Percentiles rank a stretch among this genome's conserved stretches.
These are phyloP conservation scores for Strix uralensis DNA, from an alignment of 2,113 vertebrate genomes.

Conservation along the genomic window DNA sequence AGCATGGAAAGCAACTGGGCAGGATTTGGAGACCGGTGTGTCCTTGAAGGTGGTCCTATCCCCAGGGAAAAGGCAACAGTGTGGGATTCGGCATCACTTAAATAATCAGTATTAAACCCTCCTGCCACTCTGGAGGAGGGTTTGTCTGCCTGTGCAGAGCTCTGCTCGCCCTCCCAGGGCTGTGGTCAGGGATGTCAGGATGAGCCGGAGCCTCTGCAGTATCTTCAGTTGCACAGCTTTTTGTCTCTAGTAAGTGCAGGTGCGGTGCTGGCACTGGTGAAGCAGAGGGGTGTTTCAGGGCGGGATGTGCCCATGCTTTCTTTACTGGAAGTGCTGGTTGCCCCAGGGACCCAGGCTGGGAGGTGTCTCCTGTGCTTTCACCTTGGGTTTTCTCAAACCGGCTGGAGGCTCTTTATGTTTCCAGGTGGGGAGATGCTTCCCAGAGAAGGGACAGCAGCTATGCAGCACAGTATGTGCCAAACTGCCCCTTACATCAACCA, in stretches of 20 bases:
- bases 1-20: neutral
- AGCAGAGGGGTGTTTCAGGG: neutral
- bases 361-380: neutral
- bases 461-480: fast-evolving
- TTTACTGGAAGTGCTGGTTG: neutral
- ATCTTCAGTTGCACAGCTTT: neutral
- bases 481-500: neutral
- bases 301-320: neutral
- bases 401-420: neutral
- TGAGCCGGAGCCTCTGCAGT: neutral
- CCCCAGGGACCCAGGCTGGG: neutral
- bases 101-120: neutral
- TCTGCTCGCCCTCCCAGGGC: neutral
- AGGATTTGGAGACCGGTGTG: neutral
- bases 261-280: neutral
- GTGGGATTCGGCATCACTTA: neutral
- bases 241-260: neutral
- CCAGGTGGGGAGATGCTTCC: neutral
- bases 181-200: neutral
- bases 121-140: fast-evolving
- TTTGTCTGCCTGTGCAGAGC: neutral
- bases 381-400: neutral
- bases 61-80: neutral
- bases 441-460: neutral
- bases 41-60: neutral